Evolutionary conservation across 2,888 invertebrate genomes (phyloP).

Genomic region (Pseudococcus jackbeardsleyi): DNA sequence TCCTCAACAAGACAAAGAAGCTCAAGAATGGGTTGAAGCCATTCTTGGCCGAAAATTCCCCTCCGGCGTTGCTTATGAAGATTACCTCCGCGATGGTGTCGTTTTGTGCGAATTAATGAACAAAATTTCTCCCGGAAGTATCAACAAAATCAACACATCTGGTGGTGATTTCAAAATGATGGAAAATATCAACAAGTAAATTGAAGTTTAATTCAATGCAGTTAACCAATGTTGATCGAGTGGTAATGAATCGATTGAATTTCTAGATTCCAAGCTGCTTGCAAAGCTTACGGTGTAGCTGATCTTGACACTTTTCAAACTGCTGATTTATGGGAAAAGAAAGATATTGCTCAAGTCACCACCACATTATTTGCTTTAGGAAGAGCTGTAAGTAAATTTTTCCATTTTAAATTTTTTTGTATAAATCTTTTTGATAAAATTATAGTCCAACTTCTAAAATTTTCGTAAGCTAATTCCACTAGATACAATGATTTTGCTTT

Average conservation of each 20-base stretch:
- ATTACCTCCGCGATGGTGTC: slow-evolving; percentile 91
- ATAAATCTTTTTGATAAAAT: background rate
- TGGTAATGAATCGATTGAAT: slow-evolving; percentile 22
- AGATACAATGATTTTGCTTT: too few species aligned
- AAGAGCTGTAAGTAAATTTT: slow-evolving; percentile 76
- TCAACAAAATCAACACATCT: slow-evolving; percentile 90
- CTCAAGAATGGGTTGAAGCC: slow-evolving; percentile 92
- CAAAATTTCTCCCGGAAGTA: slow-evolving; percentile 88
- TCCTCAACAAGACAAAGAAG: slow-evolving; percentile 86
- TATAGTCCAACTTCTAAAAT: too few species aligned
- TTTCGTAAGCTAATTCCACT: too few species aligned
- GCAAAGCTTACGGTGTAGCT: slow-evolving; percentile 88
- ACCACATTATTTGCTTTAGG: slow-evolving; percentile 89
- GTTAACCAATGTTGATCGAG: background rate
- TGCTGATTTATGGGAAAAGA: slow-evolving; percentile 93
- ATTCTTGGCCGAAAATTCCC: slow-evolving; percentile 92
- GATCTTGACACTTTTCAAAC: slow-evolving; percentile 97
- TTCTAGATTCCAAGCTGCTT: slow-evolving; percentile 86
- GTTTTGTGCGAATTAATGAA: slow-evolving; percentile 95
- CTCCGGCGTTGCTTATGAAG: slow-evolving; percentile 84
- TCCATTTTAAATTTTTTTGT: background rate
- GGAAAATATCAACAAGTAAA: slow-evolving; percentile 97
- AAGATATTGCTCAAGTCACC: slow-evolving; percentile 86
- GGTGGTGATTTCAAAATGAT: slow-evolving; percentile 99
- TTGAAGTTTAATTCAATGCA: slow-evolving; percentile 66